Conservation (phyloP, 2,797 vertebrate genomes). For the Crenuchus spilurus region DNA sequence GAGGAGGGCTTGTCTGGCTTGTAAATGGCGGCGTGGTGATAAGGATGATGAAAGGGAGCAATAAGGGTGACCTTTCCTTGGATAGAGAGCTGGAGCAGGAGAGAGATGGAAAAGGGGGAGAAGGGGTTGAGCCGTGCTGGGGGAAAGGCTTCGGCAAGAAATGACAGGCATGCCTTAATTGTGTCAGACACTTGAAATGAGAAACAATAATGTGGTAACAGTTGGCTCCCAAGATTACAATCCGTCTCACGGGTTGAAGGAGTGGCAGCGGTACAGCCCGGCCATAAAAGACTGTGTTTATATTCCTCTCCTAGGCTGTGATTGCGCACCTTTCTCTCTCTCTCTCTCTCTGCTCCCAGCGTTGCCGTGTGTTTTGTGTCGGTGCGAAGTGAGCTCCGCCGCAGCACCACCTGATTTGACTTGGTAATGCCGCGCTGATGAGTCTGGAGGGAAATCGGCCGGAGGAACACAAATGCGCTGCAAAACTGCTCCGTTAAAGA, state of each 20-base stretch:
- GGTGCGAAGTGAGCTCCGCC: constrained; percentile 75
- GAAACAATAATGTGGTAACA: constrained; percentile 77
- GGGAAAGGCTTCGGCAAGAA: constrained; percentile 40
- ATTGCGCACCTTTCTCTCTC: constrained; percentile 19
- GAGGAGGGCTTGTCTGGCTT: constrained; percentile 66
- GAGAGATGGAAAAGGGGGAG: constrained; percentile 32
- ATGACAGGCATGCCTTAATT: constrained; percentile 64
- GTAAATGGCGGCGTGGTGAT: constrained; percentile 68
- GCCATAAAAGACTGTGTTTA: constrained; percentile 36
- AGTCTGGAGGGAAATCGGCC: constrained; percentile 85
- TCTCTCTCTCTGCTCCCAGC: neutral
- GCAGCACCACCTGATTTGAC: constrained; percentile 97
- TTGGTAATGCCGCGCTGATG: constrained; percentile 97
- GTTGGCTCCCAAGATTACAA: constrained; percentile 72
- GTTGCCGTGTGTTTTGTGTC: constrained; percentile 41
- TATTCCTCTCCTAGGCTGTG: constrained; percentile 46
- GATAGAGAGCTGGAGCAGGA: constrained; percentile 53
- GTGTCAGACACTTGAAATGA: constrained; percentile 67
- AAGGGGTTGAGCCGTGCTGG: constrained; percentile 28
- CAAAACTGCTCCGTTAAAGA: constrained; percentile 77
- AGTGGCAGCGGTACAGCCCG: constrained; percentile 46
- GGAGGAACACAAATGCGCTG: constrained; percentile 74
- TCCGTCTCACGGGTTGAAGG: constrained; percentile 62
- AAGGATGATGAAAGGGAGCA: constrained; percentile 72
- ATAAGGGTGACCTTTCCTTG: constrained; percentile 62